Conservation (phyloP, 2,888 invertebrate genomes). For the Epistrophe grossulariae region DNA sequence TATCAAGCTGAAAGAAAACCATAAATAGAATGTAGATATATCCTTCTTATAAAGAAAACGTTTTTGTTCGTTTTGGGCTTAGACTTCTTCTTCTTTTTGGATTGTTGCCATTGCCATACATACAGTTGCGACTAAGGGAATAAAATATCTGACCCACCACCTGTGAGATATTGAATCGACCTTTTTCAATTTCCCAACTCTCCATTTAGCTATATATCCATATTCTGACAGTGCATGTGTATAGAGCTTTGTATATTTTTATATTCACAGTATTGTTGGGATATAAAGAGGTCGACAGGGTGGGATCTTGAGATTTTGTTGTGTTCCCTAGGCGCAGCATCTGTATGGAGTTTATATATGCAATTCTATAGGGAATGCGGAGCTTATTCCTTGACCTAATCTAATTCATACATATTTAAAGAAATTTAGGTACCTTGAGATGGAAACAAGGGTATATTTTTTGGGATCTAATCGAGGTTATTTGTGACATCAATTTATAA, state of each 20-base stretch:
- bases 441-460: conserved; percentile 8
- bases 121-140: conserved; percentile 9
- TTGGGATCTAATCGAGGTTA: conserved; percentile 8
- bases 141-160: conserved; percentile 44
- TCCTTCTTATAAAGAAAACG: conserved; percentile 46
- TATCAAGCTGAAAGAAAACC: conserved; percentile 27
- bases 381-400: conserved; percentile 26
- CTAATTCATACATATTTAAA: conserved; percentile 25
- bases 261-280: neutral
- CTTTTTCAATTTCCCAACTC: conserved; percentile 56
- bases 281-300: neutral
- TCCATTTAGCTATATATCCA: conserved; percentile 10
- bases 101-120: conserved; percentile 46
- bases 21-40: conserved; percentile 44
- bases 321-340: conserved; percentile 6
- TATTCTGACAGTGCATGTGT: neutral
- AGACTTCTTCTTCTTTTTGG: conserved; percentile 56
- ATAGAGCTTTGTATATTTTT: neutral
- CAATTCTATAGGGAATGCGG: neutral
- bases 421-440: neutral
- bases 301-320: conserved; percentile 16
- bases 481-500: conserved; percentile 26
- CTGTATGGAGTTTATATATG: neutral
- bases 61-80: conserved; percentile 65
- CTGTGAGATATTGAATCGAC: conserved; percentile 51